These are phyloP conservation scores for Lacanobia oleracea DNA, from an alignment of 2,888 invertebrate genomes.

Conservation along the genomic window DNA sequence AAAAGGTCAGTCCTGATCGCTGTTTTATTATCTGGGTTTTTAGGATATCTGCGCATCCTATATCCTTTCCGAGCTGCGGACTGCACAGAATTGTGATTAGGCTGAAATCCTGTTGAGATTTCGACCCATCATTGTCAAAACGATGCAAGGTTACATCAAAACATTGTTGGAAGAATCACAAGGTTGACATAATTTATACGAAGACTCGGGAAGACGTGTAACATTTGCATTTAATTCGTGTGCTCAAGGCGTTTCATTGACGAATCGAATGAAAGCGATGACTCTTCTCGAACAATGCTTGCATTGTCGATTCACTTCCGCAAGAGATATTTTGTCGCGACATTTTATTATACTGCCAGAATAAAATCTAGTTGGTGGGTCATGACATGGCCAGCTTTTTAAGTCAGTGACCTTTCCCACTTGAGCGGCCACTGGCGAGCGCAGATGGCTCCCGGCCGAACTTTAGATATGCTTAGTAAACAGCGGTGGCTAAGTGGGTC, in stretches of 20 bases:
- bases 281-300: neutral
- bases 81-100: neutral
- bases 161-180: slow-evolving; percentile 1
- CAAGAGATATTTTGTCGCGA: neutral
- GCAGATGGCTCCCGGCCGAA: slow-evolving; percentile 27
- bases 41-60: neutral
- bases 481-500: slow-evolving; percentile 35
- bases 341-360: neutral
- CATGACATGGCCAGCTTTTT: slow-evolving; percentile 21
- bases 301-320: slow-evolving; percentile 15
- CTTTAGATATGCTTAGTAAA: slow-evolving; percentile 33
- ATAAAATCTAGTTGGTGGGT: slow-evolving; percentile 19
- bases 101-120: neutral
- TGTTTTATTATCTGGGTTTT: neutral
- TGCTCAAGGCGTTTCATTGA: slow-evolving; percentile 42
- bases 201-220: slow-evolving; percentile 1
- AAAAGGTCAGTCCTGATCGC: neutral
- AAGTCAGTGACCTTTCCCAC: slow-evolving; percentile 25
- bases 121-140: neutral
- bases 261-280: slow-evolving; percentile 32
- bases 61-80: neutral
- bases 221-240: slow-evolving; percentile 22
- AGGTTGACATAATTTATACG: slow-evolving; percentile 9
- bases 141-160: neutral
- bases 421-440: slow-evolving; percentile 9